Conservation (phyloP, 2,888 invertebrate genomes). For the Smittia aterrima region DNA sequence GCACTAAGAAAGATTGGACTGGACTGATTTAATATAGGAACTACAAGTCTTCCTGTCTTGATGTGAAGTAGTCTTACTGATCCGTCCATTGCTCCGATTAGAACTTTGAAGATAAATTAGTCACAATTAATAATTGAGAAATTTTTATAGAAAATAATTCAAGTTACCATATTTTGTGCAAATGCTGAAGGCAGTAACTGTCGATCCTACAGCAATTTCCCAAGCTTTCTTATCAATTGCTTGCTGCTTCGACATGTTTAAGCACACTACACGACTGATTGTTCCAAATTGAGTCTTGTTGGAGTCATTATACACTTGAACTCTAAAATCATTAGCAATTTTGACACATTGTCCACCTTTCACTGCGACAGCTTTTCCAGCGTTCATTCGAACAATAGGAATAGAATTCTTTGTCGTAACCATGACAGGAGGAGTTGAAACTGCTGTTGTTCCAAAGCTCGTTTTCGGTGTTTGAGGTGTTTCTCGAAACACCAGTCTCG, state of each 20-base stretch:
- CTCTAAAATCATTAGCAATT: slow-evolving; percentile 54
- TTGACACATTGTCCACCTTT: slow-evolving; percentile 47
- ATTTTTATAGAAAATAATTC: too few species aligned
- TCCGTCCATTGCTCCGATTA: slow-evolving; percentile 52
- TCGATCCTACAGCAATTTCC: slow-evolving; percentile 66
- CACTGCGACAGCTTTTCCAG: slow-evolving; percentile 43
- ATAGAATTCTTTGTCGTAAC: slow-evolving; percentile 22
- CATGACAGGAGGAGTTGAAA: slow-evolving; percentile 44
- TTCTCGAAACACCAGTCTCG: slow-evolving; percentile 23
- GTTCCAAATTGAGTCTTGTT: slow-evolving; percentile 62
- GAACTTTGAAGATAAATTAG: too few species aligned
- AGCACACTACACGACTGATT: slow-evolving; percentile 58
- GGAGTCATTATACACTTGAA: slow-evolving; percentile 56
- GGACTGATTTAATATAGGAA: slow-evolving; percentile 51
- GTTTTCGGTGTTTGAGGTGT: slow-evolving; percentile 14
- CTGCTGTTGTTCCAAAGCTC: slow-evolving; percentile 43
- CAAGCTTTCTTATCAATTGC: slow-evolving; percentile 63
- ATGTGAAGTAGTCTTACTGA: slow-evolving; percentile 50
- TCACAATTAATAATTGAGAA: too few species aligned
- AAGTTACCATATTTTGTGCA: slow-evolving; percentile 51
- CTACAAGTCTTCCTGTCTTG: slow-evolving; percentile 49
- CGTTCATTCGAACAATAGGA: slow-evolving; percentile 40
- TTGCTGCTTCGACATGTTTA: slow-evolving; percentile 52
- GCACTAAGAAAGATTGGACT: slow-evolving; percentile 50
- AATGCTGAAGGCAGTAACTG: slow-evolving; percentile 51